phyloP scores from a whole-genome alignment of 2,888 invertebrate species.

The Leptinotarsa haldemani region DNA sequence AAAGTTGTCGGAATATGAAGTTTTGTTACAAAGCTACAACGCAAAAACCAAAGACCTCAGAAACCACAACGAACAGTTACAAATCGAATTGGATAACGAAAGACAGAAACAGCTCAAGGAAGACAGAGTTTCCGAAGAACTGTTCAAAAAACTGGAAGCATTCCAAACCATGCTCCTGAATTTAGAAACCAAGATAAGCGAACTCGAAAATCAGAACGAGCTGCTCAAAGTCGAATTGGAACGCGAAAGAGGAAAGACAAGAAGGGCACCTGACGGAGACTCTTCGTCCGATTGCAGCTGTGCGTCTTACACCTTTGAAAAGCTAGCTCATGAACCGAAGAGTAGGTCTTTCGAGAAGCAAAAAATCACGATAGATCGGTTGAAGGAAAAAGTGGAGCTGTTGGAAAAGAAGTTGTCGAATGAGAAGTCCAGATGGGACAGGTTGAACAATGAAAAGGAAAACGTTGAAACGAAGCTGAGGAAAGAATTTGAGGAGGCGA shows the following conservation, averaged over 20 bases:
- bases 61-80: slow-evolving; percentile 35
- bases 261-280: slow-evolving; percentile 19
- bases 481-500: slow-evolving; percentile 7
- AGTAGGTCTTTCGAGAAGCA: slow-evolving; percentile 47
- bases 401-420: slow-evolving; percentile 27
- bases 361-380: slow-evolving; percentile 45
- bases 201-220: slow-evolving; percentile 35
- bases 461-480: slow-evolving; percentile 7
- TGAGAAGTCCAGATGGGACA: slow-evolving; percentile 33
- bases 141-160: slow-evolving; percentile 23
- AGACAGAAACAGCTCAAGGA: slow-evolving; percentile 26
- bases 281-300: slow-evolving; percentile 32
- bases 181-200: slow-evolving; percentile 30
- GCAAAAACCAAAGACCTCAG: slow-evolving; percentile 30
- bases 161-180: slow-evolving; percentile 28
- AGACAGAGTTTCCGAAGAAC: slow-evolving; percentile 22
- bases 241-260: slow-evolving; percentile 25
- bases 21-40: slow-evolving; percentile 31
- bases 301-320: slow-evolving; percentile 14
- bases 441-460: slow-evolving; percentile 10
- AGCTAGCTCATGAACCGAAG: slow-evolving; percentile 20
- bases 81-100: slow-evolving; percentile 22
- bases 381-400: slow-evolving; percentile 40
- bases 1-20: slow-evolving; percentile 31
- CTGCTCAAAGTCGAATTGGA: slow-evolving; percentile 30